Evolutionary conservation across 2,113 vertebrate species (phyloP), one percentile per base, ranked within the genome.

Genomic region (Emydura subglobosa): DNA sequence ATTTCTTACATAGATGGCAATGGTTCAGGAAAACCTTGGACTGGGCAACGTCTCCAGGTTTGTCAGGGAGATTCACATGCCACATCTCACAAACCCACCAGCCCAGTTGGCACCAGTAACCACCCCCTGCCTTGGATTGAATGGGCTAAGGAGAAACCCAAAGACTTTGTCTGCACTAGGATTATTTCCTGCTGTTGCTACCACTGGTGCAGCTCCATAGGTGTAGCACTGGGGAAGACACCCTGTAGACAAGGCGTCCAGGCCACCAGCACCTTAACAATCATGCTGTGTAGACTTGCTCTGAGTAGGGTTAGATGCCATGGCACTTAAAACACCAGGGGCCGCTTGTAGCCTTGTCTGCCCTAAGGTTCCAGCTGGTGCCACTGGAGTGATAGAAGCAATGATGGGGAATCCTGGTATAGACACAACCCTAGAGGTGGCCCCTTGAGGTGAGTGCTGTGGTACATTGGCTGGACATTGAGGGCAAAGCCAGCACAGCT

Each of bases 21-120:
- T 93, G 95, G 94, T 96, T 94, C 59, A 91, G 59, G 96, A 96
- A 96, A 88, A 88, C 90, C 90, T 90, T 34, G 68, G 92, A 94
- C 91, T 85, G 95, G 94, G 92, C 94, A 93, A 97, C 90, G 92
- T 96, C 78, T 17, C 22, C 68, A 22, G 39, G 5, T 76, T 44
- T 76, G 72, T 24, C 24, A 12, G 24, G 72, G 72, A 76, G 65
- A 68, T 39, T 68, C 34, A 68, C 42, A 7, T 76, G 72, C 21
- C 42, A 76, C 11, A 22, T 44, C 39, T 76, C 39, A 76, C 24
- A 76, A 13, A 44, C 22, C 72, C 42, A 94, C 94, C 91, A 90
- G 51, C 84, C 85, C 94, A 94, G 90, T 95, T 97, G 94, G 80
- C 87, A 89, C 91, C 96, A 94, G 94, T 92, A 94, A 87, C 90